Conservation (phyloP, 2,113 vertebrate species). For the Colaptes auratus region DNA sequence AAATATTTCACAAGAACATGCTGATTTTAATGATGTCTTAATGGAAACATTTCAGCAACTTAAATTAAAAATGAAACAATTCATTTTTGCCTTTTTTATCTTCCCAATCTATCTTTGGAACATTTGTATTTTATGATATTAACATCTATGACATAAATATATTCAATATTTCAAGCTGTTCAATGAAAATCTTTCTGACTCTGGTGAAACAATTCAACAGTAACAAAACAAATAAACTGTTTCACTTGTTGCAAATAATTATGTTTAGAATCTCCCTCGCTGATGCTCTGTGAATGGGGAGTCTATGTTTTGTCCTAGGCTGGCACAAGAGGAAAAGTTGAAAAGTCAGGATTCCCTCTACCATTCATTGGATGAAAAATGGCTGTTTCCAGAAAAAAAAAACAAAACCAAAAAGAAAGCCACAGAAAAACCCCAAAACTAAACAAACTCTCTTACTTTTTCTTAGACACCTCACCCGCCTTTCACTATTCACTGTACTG, state of each 20-base stretch:
- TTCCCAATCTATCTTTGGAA: neutral
- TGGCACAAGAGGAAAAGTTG: neutral
- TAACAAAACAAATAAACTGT: neutral
- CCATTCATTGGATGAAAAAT: neutral
- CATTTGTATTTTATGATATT: neutral
- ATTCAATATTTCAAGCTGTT: neutral
- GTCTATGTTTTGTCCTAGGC: neutral
- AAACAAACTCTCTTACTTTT: neutral
- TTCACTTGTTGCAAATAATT: neutral
- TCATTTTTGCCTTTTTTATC: neutral
- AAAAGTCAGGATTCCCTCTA: neutral
- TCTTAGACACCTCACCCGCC: neutral
- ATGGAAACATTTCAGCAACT: neutral
- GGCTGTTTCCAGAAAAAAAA: neutral
- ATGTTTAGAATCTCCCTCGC: neutral
- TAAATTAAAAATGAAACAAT: neutral
- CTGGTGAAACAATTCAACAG: neutral
- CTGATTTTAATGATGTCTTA: neutral
- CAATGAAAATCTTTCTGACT: neutral
- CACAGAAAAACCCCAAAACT: no score
- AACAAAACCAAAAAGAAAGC: no score
- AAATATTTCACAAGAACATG: neutral
- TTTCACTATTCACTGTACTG: neutral
- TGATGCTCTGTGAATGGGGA: neutral
- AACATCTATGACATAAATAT: neutral